Percentiles rank a stretch among this genome's conserved stretches.
Evolutionary conservation across 2,113 vertebrate genomes (phyloP).

Genomic region (Ornithorhynchus anatinus): DNA sequence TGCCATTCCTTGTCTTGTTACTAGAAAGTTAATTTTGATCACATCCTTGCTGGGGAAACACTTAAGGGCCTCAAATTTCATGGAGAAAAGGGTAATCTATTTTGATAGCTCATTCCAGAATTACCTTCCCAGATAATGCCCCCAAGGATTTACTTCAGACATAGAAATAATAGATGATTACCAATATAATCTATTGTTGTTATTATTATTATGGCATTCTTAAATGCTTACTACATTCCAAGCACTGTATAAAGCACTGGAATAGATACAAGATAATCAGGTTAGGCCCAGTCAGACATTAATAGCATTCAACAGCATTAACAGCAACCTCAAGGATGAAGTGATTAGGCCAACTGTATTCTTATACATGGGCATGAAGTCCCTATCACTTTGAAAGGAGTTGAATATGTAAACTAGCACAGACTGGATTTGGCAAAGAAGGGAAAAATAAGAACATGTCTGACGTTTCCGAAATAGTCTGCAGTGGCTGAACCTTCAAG

Average conservation of each 20-base stretch:
- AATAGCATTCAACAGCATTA: neutral
- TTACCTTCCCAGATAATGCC: neutral
- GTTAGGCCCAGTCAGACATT: too few species aligned
- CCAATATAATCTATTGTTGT: too few species aligned
- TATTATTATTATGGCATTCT: too few species aligned
- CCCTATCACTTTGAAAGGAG: neutral
- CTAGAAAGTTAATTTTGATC: too few species aligned
- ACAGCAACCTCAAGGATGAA: neutral
- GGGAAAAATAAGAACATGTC: constrained; percentile 25
- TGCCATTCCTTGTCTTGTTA: too few species aligned
- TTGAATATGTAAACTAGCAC: neutral
- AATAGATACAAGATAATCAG: too few species aligned
- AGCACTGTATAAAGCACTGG: too few species aligned
- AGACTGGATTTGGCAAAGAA: constrained; percentile 20
- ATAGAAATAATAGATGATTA: neutral
- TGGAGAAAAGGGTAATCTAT: neutral
- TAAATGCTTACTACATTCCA: too few species aligned
- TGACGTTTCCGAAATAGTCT: constrained; percentile 41
- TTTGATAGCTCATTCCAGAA: neutral
- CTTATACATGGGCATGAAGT: neutral
- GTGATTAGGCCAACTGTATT: neutral
- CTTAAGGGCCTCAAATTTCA: too few species aligned
- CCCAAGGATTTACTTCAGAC: neutral
- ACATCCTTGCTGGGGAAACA: too few species aligned
- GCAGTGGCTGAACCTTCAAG: constrained; percentile 7